Conservation (phyloP, 2,888 invertebrate genomes). For the Scaptomyza parva region DNA sequence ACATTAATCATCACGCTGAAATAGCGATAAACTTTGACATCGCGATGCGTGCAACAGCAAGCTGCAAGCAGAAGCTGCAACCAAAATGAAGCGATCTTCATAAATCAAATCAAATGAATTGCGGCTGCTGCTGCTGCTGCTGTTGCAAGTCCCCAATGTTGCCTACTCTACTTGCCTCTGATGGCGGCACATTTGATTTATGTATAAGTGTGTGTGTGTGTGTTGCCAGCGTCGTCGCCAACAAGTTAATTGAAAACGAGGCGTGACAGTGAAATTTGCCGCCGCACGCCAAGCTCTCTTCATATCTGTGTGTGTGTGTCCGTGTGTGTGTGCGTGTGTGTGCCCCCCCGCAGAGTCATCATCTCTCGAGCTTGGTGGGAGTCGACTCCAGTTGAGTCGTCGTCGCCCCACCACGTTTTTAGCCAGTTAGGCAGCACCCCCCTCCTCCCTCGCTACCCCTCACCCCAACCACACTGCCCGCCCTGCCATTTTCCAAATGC, state of each 20-base stretch:
- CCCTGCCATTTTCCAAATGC: constrained; percentile 77
- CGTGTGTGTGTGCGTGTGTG: no score
- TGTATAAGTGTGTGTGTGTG: no score
- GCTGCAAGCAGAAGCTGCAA: constrained; percentile 5
- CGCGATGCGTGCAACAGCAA: constrained; percentile 55
- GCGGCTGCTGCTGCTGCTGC: constrained; percentile 4
- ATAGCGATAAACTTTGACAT: constrained; percentile 73
- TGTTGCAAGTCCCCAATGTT: no score
- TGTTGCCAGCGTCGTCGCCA: no score
- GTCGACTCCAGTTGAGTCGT: constrained; percentile 3
- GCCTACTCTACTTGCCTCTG: no score
- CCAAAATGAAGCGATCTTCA: constrained; percentile 77
- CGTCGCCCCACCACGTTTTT: constrained; percentile 45
- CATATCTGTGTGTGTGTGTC: no score
- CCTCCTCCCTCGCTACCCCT: no score
- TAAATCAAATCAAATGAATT: constrained; percentile 59
- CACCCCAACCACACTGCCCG: no score
- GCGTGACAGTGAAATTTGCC: constrained; percentile 80
- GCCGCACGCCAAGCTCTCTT: constrained; percentile 64
- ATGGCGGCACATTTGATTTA: constrained; percentile 68
- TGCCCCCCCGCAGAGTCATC: constrained; percentile 3
- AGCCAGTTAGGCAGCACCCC: no score
- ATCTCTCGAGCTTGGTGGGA: no score
- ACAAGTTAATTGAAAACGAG: constrained; percentile 78
- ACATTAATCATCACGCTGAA: constrained; percentile 55